A percentile compares a stretch with the other conserved stretches of the same genome.
Conservation (phyloP, 1,140 invertebrate species). For the Mactra quadrangularis region DNA sequence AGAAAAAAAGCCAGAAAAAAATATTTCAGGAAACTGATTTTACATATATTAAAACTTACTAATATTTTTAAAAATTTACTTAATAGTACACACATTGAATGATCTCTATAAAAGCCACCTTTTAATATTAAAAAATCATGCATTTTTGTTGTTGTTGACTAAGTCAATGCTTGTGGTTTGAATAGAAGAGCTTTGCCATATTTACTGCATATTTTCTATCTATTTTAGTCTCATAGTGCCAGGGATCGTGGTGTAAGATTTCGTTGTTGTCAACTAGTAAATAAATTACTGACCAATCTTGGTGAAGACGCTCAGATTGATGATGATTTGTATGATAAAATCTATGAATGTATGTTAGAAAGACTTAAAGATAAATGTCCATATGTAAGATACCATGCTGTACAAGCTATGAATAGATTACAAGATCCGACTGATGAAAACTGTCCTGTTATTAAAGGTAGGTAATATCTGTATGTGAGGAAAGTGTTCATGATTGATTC, state of each 20-base stretch:
- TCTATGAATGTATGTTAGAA: slow-evolving; percentile 89
- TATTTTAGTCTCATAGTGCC: slow-evolving; percentile 85
- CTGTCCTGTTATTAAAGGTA: slow-evolving; percentile 90
- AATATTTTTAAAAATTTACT: too few species aligned
- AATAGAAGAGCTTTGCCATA: too few species aligned
- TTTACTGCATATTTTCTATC: slow-evolving; percentile 14
- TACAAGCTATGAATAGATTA: slow-evolving; percentile 90
- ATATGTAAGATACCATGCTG: slow-evolving; percentile 90
- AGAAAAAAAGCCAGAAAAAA: too few species aligned
- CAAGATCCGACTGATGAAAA: slow-evolving; percentile 91
- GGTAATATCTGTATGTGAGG: too few species aligned
- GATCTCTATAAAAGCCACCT: too few species aligned
- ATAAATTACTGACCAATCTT: slow-evolving; percentile 89
- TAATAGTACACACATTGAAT: too few species aligned
- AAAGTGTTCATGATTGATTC: too few species aligned
- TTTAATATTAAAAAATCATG: too few species aligned
- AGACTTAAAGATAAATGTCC: slow-evolving; percentile 89
- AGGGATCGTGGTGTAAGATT: slow-evolving; percentile 88
- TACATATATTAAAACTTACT: too few species aligned
- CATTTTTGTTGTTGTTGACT: too few species aligned
- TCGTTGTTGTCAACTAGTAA: slow-evolving; percentile 90
- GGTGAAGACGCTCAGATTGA: slow-evolving; percentile 91
- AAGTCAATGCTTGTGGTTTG: too few species aligned
- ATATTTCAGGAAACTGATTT: too few species aligned
- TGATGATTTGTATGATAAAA: slow-evolving; percentile 89